Evolutionary conservation across 2,113 vertebrate species (phyloP).

Genomic region (Aepyceros melampus): DNA sequence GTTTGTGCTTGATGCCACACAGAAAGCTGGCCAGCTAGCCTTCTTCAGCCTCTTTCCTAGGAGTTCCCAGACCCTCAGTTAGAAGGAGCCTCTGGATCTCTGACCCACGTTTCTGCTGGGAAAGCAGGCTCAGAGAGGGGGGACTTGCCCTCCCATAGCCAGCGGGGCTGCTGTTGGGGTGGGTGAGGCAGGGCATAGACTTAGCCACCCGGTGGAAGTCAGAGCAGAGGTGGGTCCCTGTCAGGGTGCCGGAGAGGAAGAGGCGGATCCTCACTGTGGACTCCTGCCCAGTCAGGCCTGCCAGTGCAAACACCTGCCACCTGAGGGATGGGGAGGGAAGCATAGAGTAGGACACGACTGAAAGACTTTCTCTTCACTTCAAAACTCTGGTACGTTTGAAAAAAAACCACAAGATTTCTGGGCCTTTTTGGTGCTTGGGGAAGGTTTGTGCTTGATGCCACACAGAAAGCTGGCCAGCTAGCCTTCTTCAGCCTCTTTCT

Average conservation of each 20-base stretch:
- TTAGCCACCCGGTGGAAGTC: background rate
- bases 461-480: fast-evolving
- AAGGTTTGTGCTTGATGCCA: background rate
- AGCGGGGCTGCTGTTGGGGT: background rate
- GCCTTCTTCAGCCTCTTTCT: background rate
- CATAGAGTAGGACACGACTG: background rate
- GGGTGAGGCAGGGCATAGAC: background rate
- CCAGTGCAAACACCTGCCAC: background rate
- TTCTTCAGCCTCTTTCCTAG: background rate
- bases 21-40: background rate
- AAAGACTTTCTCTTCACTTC: background rate
- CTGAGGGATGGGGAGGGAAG: background rate
- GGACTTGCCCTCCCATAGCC: background rate
- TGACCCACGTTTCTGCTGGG: background rate
- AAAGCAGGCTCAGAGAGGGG: background rate
- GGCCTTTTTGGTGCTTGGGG: background rate
- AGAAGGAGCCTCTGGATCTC: background rate
- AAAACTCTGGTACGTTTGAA: background rate
- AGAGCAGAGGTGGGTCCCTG: background rate
- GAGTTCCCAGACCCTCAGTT: background rate
- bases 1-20: background rate
- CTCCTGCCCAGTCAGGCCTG: background rate
- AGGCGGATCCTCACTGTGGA: background rate
- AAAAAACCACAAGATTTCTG: background rate
- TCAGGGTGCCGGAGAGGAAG: background rate